Evolutionary conservation across 1,140 invertebrate species (phyloP).

Genomic region (Neodiprion virginianus): DNA sequence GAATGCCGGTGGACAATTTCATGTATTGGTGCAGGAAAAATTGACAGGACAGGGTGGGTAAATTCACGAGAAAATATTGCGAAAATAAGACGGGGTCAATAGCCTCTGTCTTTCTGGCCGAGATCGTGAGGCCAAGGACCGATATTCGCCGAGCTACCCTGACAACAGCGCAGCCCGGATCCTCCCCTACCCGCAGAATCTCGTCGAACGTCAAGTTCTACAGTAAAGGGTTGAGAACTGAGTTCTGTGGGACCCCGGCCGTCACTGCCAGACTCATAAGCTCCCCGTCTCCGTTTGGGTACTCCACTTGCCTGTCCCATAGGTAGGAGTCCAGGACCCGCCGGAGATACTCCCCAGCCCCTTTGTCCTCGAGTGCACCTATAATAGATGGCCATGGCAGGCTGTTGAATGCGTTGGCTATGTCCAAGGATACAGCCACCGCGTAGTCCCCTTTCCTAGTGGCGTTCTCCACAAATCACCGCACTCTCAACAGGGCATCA

Average conservation of each 20-base stretch:
- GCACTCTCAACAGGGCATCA: slow-evolving; percentile 35
- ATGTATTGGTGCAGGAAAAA: too few species aligned
- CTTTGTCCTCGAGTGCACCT: slow-evolving; percentile 25
- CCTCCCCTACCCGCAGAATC: slow-evolving; percentile 29
- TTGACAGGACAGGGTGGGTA: too few species aligned
- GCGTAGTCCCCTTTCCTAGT: not conserved
- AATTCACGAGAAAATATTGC: too few species aligned
- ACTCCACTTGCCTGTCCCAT: slow-evolving; percentile 6
- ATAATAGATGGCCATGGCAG: slow-evolving; percentile 31
- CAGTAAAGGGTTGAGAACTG: slow-evolving; percentile 34
- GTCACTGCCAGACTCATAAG: not conserved
- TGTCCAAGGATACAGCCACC: slow-evolving; percentile 20
- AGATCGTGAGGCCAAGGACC: too few species aligned
- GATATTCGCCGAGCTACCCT: too few species aligned
- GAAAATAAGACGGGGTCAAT: too few species aligned
- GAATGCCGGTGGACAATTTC: too few species aligned
- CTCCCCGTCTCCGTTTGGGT: not conserved
- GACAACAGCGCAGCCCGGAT: slow-evolving; percentile 16
- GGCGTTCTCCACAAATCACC: not conserved
- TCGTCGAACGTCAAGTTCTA: slow-evolving; percentile 43
- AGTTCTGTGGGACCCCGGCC: too few species aligned
- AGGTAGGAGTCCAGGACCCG: slow-evolving; percentile 29
- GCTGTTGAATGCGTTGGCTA: not conserved
- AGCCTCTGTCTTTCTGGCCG: too few species aligned
- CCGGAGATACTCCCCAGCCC: slow-evolving; percentile 22